phyloP scores from a whole-genome alignment of 2,797 vertebrate species.

The Phyllotis vaccarum region DNA sequence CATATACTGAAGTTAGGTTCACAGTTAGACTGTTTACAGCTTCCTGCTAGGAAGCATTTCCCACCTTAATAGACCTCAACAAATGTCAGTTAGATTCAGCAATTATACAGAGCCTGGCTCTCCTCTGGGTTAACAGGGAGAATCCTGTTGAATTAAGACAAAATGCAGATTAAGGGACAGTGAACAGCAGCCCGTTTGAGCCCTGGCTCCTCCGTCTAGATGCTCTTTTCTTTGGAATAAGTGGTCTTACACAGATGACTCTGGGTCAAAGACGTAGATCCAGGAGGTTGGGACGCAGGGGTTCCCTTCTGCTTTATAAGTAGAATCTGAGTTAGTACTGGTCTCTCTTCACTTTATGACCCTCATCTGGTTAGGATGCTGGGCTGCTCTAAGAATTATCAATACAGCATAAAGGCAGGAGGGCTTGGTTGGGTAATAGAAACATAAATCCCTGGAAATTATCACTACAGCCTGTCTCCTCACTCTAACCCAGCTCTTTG shows the following conservation, averaged over 20 bases:
- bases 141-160: not conserved
- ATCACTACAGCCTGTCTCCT: not conserved
- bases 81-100: not conserved
- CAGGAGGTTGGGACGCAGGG: not conserved
- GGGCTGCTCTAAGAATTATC: not conserved
- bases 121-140: no score
- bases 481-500: not conserved
- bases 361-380: not conserved
- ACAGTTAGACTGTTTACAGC: no score
- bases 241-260: not conserved
- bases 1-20: no score
- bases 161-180: not conserved
- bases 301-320: not conserved
- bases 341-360: not conserved
- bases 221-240: not conserved
- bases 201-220: not conserved
- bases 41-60: no score
- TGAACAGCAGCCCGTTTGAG: not conserved
- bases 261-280: not conserved
- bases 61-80: not conserved
- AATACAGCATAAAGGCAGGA: not conserved
- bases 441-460: not conserved
- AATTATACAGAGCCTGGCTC: no score
- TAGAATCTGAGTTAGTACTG: not conserved
- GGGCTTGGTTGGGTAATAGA: not conserved